Evolutionary conservation across 2,113 vertebrate genomes (phyloP), one percentile per base, ranked within the genome.

Genomic region (Halcyon malimbica): DNA sequence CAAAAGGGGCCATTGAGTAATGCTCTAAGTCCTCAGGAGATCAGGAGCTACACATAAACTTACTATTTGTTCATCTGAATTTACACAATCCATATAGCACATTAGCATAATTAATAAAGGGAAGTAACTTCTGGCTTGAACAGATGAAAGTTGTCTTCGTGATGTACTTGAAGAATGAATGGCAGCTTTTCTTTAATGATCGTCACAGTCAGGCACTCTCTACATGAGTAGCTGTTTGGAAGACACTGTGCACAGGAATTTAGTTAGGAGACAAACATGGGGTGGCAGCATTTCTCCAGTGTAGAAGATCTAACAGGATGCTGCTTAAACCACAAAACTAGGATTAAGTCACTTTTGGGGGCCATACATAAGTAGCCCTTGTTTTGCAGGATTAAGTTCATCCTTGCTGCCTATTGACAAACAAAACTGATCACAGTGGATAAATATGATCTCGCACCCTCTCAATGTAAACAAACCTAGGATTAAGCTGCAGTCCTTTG

Each of bases 1-100:
- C 51, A 85, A 3, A 0, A 0, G 53, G 11, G 26, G 17, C 37
- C 57, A 20, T 2, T 44, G 31, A 83, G 59, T n/a, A 65, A 46
- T 13, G 15, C 8, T 60, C 9, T 13, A 48, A 42, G 11, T 37
- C 44, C 33, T 29, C 18, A 9, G 16, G 37, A 80, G 59, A 63
- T 13, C 31, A 70, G 64, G n/a, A 81, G n/a, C 23, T 65, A 74
- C 63, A 74, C 10, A 33, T 2, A 56, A 79, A 60, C 37, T n/a
- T 73, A 6, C 16, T 29, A 13, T 15, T 69, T 48, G 37, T 42
- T 89, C 51, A 37, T 48, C 44, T 69, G 35, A 57, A 12, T 1
- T 60, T 20, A 60, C 18, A 60, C 20, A 37, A n/a, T 33, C 62
- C 25, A 63, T 3, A 16, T 10, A 56, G 19, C 9, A 59, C 24